phyloP scores from a whole-genome alignment of 1,140 invertebrate species.

The Listronotus oregonensis region DNA sequence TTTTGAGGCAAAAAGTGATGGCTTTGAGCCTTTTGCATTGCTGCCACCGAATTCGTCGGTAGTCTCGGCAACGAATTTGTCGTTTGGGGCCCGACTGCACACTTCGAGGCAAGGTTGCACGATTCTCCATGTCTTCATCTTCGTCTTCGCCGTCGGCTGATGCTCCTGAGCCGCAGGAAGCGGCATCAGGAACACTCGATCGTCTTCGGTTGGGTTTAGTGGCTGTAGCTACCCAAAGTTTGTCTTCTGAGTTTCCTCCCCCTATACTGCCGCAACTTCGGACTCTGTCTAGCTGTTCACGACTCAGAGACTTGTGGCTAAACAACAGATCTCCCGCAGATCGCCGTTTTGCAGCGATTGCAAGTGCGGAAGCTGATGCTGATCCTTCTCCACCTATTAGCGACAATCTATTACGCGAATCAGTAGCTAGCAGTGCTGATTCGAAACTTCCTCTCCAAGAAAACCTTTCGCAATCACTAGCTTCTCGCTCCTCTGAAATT shows the following conservation, averaged over 20 bases:
- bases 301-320: conserved; percentile 71
- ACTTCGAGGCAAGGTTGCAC: conserved; percentile 68
- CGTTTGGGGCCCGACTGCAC: conserved; percentile 65
- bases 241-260: conserved; percentile 64
- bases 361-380: conserved; percentile 66
- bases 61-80: conserved; percentile 77
- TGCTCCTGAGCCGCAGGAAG: conserved; percentile 67
- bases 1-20: conserved; percentile 65
- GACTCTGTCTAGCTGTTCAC: conserved; percentile 74
- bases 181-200: conserved; percentile 72
- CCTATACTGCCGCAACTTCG: conserved; percentile 82
- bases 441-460: conserved; percentile 90
- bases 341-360: conserved; percentile 72
- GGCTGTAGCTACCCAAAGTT: conserved; percentile 59
- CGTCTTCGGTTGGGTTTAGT: conserved; percentile 62
- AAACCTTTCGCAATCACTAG: conserved; percentile 86
- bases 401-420: conserved; percentile 77
- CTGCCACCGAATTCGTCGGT: conserved; percentile 67
- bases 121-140: conserved; percentile 59
- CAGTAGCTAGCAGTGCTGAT: conserved; percentile 80
- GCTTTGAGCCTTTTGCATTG: conserved; percentile 72
- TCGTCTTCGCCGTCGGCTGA: conserved; percentile 69
- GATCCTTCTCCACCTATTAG: conserved; percentile 70
- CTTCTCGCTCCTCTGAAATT: conserved; percentile 71
- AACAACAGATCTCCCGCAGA: conserved; percentile 80